Conservation (phyloP, 2,888 invertebrate species). For the Leptopilina syphax region DNA sequence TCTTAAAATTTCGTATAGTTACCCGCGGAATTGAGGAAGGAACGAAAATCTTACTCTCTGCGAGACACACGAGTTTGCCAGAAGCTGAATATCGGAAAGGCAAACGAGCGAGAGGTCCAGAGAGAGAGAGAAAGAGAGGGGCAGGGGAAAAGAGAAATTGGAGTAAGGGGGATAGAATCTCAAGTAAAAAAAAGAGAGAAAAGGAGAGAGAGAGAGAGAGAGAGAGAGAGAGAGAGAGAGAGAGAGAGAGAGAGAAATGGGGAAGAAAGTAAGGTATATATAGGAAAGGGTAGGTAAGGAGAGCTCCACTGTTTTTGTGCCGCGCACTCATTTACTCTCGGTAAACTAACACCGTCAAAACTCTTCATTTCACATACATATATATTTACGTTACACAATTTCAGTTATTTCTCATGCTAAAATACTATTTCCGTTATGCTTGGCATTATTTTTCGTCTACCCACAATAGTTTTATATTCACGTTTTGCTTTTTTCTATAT, state of each 20-base stretch:
- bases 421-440: neutral
- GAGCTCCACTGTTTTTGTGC: constrained; percentile 68
- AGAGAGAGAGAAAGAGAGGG: constrained; percentile 44
- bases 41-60: constrained; percentile 61
- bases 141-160: constrained; percentile 43
- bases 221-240: constrained; percentile 42
- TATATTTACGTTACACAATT: neutral
- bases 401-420: constrained; percentile 1
- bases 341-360: constrained; percentile 58
- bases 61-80: constrained; percentile 58
- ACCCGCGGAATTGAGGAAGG: constrained; percentile 50
- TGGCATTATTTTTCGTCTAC: constrained; percentile 11
- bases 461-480: constrained; percentile 3
- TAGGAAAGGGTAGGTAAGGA: constrained; percentile 65
- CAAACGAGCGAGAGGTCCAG: constrained; percentile 52
- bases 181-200: constrained; percentile 47
- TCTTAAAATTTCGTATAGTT: constrained; percentile 56
- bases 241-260: constrained; percentile 47
- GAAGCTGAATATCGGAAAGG: constrained; percentile 65
- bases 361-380: constrained; percentile 43
- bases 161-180: constrained; percentile 45
- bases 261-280: constrained; percentile 40
- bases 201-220: constrained; percentile 44
- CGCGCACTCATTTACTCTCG: constrained; percentile 70
- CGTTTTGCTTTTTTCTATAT: too few relatives aligned